Evolutionary conservation across 2,888 invertebrate species (phyloP).

Genomic region (Panzeria rudis): DNA sequence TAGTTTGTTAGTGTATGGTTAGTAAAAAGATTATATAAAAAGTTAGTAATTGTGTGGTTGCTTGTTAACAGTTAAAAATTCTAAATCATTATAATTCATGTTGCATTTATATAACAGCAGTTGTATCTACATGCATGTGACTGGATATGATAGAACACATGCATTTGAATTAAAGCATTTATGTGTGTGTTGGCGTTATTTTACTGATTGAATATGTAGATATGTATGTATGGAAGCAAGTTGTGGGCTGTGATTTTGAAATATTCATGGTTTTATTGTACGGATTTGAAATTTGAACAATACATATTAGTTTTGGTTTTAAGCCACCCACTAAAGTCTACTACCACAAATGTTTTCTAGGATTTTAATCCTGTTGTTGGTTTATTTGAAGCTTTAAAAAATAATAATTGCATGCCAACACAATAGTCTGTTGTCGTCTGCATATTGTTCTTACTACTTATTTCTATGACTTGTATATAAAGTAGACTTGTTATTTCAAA

Average conservation of each 20-base stretch:
- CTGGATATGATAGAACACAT: not conserved
- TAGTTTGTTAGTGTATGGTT: not conserved
- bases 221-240: not conserved
- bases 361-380: not conserved
- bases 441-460: slow-evolving; percentile 44
- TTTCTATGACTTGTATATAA: slow-evolving; percentile 23
- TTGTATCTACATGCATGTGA: not conserved
- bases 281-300: slow-evolving; percentile 24
- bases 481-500: not conserved
- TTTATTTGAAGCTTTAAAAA: slow-evolving; percentile 1
- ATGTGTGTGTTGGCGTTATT: not conserved
- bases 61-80: slow-evolving; percentile 13
- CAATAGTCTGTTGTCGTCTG: slow-evolving; percentile 58
- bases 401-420: slow-evolving; percentile 60
- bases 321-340: not conserved
- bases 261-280: slow-evolving; percentile 18
- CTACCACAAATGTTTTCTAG: slow-evolving; percentile 5
- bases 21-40: not conserved
- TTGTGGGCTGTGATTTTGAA: not conserved
- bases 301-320: not conserved
- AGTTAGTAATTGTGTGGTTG: not conserved
- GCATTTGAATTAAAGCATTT: not conserved
- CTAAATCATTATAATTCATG: slow-evolving; percentile 55
- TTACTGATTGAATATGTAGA: not conserved
- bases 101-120: slow-evolving; percentile 47